Evolutionary conservation across 2,888 invertebrate genomes (phyloP), one percentile per base, ranked within the genome.

Genomic region (Leptura quadrifasciata): DNA sequence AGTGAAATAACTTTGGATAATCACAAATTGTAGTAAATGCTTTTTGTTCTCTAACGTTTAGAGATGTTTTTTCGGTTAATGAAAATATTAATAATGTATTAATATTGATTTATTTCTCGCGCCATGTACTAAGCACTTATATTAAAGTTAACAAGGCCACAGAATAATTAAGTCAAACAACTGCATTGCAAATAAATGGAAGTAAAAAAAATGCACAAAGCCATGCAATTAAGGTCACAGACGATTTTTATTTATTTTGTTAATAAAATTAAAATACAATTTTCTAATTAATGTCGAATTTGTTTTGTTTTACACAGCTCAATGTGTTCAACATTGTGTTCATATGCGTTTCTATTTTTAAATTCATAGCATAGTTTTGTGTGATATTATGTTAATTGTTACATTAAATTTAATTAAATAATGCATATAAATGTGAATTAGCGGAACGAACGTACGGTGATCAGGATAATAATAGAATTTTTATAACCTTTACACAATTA

Each of bases 211-310:
- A 35, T 54, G 31, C 57, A 57, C 68, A 69, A 69, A 69, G 68
- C 54, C 68, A 20, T 24, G 55, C 31, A 35, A 69, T 69, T 69
- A 57, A 69, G 68, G 68, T 69, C 68, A 69, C 57, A 69, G 68
- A 69, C 68, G 57, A 27, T 55, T 57, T 57, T 69, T 69, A 54
- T 69, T 69, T 57, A 69, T 69, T 69, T 69, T 69, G 18, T 17
- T 69, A 35, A 17, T 12, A n/a, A 35, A 17, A 61, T 61, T 61
- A 61, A 61, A 61, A 61, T 18, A 61, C 61, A 31, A 61, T 61
- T 61, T 61, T 61, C 61, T 61, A 61, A 61, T 61, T 61, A 61
- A 61, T 60, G 27, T n/a, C 17, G 39, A 39, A 47, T 47, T n/a
- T 47, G 47, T 47, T 47, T 47, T 47, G 15, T 47, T 47, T 47